Evolutionary conservation across 37 sponge, comb jelly and placozoan genomes (phyloP).

Genomic region (Lycopodina hypogea): DNA sequence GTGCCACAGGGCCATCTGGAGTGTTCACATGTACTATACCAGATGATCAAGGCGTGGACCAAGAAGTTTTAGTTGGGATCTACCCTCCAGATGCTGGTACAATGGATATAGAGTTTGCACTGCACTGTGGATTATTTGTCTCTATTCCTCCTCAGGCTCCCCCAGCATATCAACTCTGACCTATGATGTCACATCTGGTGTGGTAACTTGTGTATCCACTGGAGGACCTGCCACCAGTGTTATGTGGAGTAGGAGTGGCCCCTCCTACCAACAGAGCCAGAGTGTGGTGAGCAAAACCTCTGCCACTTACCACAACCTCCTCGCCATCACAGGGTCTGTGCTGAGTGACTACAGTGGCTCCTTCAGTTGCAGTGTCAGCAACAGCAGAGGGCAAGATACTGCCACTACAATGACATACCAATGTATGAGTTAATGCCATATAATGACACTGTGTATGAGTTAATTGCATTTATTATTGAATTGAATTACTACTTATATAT

Average conservation of each 20-base stretch:
- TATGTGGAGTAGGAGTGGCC: conserved; percentile 15
- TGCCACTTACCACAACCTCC: too few species aligned
- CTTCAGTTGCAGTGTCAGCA: too few species aligned
- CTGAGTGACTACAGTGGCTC: too few species aligned
- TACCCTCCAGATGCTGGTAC: background rate
- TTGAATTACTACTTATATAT: too few species aligned
- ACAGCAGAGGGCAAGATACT: too few species aligned
- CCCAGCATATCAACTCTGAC: background rate
- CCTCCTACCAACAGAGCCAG: conserved; percentile 13
- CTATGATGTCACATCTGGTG: background rate
- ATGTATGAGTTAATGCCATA: too few species aligned
- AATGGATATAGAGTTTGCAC: background rate
- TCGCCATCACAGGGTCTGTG: too few species aligned
- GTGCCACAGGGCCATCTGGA: background rate
- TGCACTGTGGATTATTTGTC: background rate
- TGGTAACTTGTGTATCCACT: conserved; percentile 7
- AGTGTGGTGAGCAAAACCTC: too few species aligned
- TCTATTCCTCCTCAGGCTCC: background rate
- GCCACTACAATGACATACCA: too few species aligned
- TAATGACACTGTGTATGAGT: too few species aligned
- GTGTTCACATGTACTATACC: conserved; percentile 15
- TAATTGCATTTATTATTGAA: too few species aligned
- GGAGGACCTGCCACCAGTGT: conserved; percentile 22
- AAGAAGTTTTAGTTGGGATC: background rate
- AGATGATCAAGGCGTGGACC: background rate